Evolutionary conservation across 1,140 invertebrate genomes (phyloP).

Genomic region (Sinella curviseta): DNA sequence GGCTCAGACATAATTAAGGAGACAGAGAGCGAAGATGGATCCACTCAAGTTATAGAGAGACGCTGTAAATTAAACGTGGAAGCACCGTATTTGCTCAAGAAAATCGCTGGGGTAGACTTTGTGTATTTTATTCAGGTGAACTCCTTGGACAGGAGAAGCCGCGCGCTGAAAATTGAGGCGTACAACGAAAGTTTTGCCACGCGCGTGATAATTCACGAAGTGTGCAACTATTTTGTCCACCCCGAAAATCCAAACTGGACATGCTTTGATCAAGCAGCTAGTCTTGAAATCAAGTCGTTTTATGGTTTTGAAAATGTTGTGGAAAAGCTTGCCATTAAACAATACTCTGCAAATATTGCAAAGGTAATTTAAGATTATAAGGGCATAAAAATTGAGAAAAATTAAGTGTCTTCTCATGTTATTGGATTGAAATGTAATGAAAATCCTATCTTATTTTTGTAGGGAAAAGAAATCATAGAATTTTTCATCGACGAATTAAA

Average conservation of each 20-base stretch:
- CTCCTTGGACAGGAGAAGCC: constrained; percentile 73
- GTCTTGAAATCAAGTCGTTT: constrained; percentile 93
- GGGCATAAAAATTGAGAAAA: constrained; percentile 44
- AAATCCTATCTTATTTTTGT: constrained; percentile 37
- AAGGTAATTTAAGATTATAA: too few species aligned
- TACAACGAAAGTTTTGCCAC: constrained; percentile 89
- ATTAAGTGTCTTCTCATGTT: not conserved
- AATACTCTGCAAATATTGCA: constrained; percentile 88
- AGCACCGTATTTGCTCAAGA: constrained; percentile 89
- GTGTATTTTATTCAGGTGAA: constrained; percentile 93
- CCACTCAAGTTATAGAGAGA: constrained; percentile 79
- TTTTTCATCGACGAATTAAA: constrained; percentile 81
- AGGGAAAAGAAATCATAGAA: constrained; percentile 96
- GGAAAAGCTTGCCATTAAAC: constrained; percentile 96
- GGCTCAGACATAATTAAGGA: constrained; percentile 84
- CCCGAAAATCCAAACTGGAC: constrained; percentile 94
- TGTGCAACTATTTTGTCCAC: constrained; percentile 90
- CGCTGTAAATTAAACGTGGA: constrained; percentile 91
- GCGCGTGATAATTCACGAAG: constrained; percentile 84
- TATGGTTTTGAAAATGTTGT: constrained; percentile 94
- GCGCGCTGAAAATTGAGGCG: constrained; percentile 86
- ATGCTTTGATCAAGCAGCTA: constrained; percentile 82
- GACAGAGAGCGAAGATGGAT: constrained; percentile 73
- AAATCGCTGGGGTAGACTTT: constrained; percentile 92
- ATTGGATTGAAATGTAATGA: constrained; percentile 9